Base-by-base conservation (phyloP, 2,113 vertebrate genomes). In the Sclerurus mexicanus region DNA sequence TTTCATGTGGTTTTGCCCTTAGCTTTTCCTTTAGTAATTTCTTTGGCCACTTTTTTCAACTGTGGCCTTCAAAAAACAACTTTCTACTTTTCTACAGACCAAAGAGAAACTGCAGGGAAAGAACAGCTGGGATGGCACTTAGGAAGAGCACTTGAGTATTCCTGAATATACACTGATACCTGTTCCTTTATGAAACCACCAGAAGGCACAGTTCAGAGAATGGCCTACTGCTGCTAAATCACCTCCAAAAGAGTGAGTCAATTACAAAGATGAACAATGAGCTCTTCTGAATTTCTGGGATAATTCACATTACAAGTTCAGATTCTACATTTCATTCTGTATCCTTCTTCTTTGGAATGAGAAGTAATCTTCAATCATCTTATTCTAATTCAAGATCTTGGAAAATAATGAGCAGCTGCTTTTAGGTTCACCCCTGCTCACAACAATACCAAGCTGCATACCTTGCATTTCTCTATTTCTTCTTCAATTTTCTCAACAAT, bases 401-500 rank as follows among this genome's bases (percentile, higher is more conserved):
- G 49, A 89, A 86, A 87, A 86, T 35, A 93, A 91, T 0, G 12
- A 60, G n/a, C 18, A 95, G 60, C 17, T 37, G 46, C 69, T 89
- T 88, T 97, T 94, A 89, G 47, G 27, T 82, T 83, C 46, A 83
- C 44, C 20, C 74, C 33, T 77, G 87, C 53, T 69, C 55, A 72
- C 63, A 49, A 9, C 30, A 77, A 86, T 2, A 39, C 15, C 62
- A 86, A 53, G 90, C 77, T 67, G 18, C 72, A 25, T 97, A 99
- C 99, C 98, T 99, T 99, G 94, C 98, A 98, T 85, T 98, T 99
- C 63, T 98, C 98, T 56, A 99, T 92, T 97, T 99, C 98, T 96
- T 99, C 99, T 92, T 99, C 98, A 82, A 99, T 99, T 96, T 98
- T 98, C 94, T 98, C 98, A 86, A 99, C 98, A 75, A 99, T 98